Base-by-base conservation (phyloP, 1,140 invertebrate species). In the Brachionus plicatilis region DNA sequence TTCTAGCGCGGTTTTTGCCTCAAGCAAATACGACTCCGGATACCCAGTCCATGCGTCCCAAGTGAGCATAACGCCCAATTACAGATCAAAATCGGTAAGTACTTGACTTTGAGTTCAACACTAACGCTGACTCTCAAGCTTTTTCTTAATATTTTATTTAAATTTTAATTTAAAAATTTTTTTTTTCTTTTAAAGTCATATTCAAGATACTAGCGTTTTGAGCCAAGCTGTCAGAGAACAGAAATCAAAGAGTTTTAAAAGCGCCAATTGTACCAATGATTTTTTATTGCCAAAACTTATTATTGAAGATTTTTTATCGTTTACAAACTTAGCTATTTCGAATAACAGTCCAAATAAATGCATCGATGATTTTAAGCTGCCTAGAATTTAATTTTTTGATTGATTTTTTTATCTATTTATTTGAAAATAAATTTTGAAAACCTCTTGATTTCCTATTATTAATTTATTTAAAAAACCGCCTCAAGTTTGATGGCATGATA, bases 41-140 rank as follows among this genome's bases (percentile, higher is more conserved):
- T 72, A 41, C 37, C 14, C 29, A 17, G 50, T 9, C 1, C 72
- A 76, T 12, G n/a, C 72, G 37, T 45, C 70, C 20, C 20, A 75
- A n/a, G 37, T 75, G 24, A 20, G 17, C 33, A 43, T 72, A 8
- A 12, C 45, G 24, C 72, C 72, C 3, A 76, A 76, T 50, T 76
- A 76, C 29, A 76, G 72, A 24, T 76, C 72, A 2, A 76, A 76
- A 76, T 76, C 72, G 17, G 72, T 76, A 76, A 76, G 72, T 29
- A 72, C 17, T 11, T 6, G 12, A 70, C 7, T 43, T 72, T 17
- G 12, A 24, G 8, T 72, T 8, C 5, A 37, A 37, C 33, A 37
- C 33, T 37, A 37, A 37, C 33, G 7, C 5, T 37, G 3, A 37
- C 33, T 37, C 33, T 14, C 17, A 6, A 72, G 17, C 7, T 11